phyloP scores from a whole-genome alignment of 2,888 invertebrate species.

The Cotesia congregata region DNA sequence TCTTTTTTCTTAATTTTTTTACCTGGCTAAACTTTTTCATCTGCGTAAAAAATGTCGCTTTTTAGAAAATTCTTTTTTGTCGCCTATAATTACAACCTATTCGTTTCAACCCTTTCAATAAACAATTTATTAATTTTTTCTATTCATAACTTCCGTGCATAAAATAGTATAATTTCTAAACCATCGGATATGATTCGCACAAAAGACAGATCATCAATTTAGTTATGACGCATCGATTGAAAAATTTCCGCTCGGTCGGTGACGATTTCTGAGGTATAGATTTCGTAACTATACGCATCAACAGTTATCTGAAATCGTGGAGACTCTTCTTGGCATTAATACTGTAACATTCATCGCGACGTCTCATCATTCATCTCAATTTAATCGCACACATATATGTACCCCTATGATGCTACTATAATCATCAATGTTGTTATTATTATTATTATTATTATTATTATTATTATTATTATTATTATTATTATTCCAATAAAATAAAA shows the following conservation, averaged over 20 bases:
- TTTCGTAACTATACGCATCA: not conserved
- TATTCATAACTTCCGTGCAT: not conserved
- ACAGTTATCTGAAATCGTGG: conserved; percentile 9
- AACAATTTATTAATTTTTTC: too few relatives aligned
- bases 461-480: not conserved
- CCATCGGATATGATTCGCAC: conserved; percentile 2
- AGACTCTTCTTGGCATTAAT: not conserved
- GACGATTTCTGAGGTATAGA: conserved; percentile 4
- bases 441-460: not conserved
- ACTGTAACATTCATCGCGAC: not conserved
- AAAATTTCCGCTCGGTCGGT: conserved; percentile 27
- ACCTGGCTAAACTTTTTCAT: too few relatives aligned
- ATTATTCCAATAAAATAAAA: not conserved
- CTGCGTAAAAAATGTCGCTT: too few relatives aligned
- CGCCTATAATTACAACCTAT: too few relatives aligned
- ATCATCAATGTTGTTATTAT: too few relatives aligned
- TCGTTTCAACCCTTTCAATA: too few relatives aligned
- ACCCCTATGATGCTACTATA: too few relatives aligned
- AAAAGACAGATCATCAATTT: conserved; percentile 14
- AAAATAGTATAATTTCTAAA: conserved; percentile 3
- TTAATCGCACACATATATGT: too few relatives aligned
- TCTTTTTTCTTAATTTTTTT: too few relatives aligned
- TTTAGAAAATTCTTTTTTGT: too few relatives aligned
- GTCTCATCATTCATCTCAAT: not conserved
- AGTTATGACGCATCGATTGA: conserved; percentile 30